Percentiles rank a stretch among this genome's conserved stretches.
phyloP scores from a whole-genome alignment of 2,113 vertebrate genomes.

The Gasterosteus nipponicus region DNA sequence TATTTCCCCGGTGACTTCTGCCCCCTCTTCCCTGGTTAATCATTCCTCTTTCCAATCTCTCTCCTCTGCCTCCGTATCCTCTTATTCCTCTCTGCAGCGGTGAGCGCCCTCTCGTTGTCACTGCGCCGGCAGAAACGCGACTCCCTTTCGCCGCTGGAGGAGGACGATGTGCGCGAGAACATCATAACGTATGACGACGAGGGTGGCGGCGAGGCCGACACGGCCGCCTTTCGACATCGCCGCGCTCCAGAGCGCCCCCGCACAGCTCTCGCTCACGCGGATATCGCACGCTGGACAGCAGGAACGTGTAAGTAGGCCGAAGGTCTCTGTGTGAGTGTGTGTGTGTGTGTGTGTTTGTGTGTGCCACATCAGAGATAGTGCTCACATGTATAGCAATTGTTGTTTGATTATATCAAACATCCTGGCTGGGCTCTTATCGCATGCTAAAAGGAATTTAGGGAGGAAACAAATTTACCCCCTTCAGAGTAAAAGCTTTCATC shows the following conservation, averaged over 20 bases:
- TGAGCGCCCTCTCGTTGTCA: slow-evolving; percentile 85
- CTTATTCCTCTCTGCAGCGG: slow-evolving; percentile 50
- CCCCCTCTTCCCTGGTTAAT: slow-evolving; percentile 53
- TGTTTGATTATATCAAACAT: slow-evolving; percentile 34
- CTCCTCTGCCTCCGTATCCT: slow-evolving; percentile 42
- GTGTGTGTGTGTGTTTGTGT: neutral
- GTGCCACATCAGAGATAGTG: neutral
- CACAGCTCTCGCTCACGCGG: slow-evolving; percentile 77
- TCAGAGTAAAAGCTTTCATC: slow-evolving; percentile 45
- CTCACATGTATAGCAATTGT: neutral
- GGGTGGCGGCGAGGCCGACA: slow-evolving; percentile 91
- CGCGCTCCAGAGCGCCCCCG: slow-evolving; percentile 85
- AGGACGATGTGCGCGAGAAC: slow-evolving; percentile 91
- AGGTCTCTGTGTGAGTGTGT: neutral
- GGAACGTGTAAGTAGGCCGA: slow-evolving; percentile 78
- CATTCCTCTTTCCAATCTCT: slow-evolving; percentile 59
- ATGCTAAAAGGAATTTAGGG: slow-evolving; percentile 2
- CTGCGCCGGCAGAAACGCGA: slow-evolving; percentile 88
- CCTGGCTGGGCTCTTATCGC: slow-evolving; percentile 1
- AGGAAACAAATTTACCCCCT: slow-evolving; percentile 21
- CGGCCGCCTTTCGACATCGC: slow-evolving; percentile 93
- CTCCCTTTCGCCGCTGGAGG: slow-evolving; percentile 87
- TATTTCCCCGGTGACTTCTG: slow-evolving; percentile 67
- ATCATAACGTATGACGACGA: slow-evolving; percentile 93
- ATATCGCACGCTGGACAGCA: slow-evolving; percentile 83